Evolutionary conservation across 2,797 vertebrate species (phyloP), one percentile per base, ranked within the genome.

Genomic region (Eulemur coronatus): DNA sequence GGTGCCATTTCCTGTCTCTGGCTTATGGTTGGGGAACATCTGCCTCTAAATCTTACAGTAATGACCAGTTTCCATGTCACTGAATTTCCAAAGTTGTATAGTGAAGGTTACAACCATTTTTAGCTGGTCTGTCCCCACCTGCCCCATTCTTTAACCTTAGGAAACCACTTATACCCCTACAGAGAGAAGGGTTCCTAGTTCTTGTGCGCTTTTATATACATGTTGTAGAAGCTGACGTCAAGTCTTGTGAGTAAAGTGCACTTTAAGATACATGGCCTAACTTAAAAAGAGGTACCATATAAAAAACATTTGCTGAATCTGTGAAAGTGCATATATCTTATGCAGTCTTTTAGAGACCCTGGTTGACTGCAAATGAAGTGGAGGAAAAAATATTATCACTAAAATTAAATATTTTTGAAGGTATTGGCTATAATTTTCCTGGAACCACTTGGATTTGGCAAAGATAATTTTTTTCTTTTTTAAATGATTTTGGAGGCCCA

Each of bases 391-490:
- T 52, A 17, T 33, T 20, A 78, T 63, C 65, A 78, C 46, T 67
- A 43, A 76, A 43, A 55, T 89, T 69, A 93, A 97, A 55, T 89
- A 94, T 61, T 59, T 91, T 85, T 28, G 52, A 81, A 84, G 52
- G n/a, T 94, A 55, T 2, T 85, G 80, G 46, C 73, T 79, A n/a
- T 35, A 89, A 70, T 67, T 55, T 89, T 91, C n/a, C 80, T 70
- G 4, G 84, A 96, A 59, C 79, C 7, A 48, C 57, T 79, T 52
- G 55, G 75, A 10, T 50, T 94, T 69, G 84, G 82, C 24, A 84
- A 52, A n/a, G 55, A 46, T 35, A 70, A 15, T 57, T 76, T 43
- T 48, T 1, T 81, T 50, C 81, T 67, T 84, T 81, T 97, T 69
- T 73, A 41, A 0, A 0, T 70, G 72, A 76, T 59, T 0, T 38